Percentiles rank a stretch among this genome's conserved stretches.
Conservation (phyloP, 2,797 vertebrate genomes). For the Manis pentadactyla region DNA sequence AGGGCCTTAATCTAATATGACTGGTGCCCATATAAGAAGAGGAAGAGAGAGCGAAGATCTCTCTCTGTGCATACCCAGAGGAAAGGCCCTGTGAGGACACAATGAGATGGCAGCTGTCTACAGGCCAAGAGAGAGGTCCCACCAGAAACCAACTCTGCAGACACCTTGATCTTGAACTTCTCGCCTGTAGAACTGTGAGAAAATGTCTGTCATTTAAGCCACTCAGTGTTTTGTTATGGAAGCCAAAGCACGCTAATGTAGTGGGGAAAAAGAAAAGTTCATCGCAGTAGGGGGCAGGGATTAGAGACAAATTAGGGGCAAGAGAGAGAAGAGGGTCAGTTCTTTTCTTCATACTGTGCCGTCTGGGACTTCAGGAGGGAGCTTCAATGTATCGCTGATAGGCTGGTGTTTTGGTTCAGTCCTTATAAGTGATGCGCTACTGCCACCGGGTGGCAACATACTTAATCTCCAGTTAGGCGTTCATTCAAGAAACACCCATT, state of each 20-base stretch:
- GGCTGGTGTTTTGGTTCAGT: not conserved
- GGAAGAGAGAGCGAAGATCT: not conserved
- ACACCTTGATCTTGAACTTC: not conserved
- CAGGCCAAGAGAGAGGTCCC: not conserved
- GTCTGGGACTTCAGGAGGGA: not conserved
- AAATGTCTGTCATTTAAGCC: not conserved
- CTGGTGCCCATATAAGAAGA: not conserved
- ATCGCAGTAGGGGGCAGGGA: not conserved
- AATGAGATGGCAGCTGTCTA: not conserved
- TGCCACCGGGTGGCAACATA: constrained; percentile 61
- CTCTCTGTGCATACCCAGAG: not conserved
- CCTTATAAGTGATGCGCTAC: not conserved
- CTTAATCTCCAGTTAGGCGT: not conserved
- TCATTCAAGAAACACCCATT: not conserved
- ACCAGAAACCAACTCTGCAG: not conserved
- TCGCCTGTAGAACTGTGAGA: not conserved
- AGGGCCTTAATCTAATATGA: not conserved
- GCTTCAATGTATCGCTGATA: not conserved
- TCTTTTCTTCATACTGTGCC: not conserved
- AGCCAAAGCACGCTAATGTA: not conserved
- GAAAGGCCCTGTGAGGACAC: not conserved
- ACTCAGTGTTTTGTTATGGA: not conserved
- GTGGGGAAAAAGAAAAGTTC: not conserved
- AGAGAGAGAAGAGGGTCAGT: not conserved
- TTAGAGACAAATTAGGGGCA: not conserved